Evolutionary conservation across 2,113 vertebrate genomes (phyloP).

Genomic region (Ameiurus melas): DNA sequence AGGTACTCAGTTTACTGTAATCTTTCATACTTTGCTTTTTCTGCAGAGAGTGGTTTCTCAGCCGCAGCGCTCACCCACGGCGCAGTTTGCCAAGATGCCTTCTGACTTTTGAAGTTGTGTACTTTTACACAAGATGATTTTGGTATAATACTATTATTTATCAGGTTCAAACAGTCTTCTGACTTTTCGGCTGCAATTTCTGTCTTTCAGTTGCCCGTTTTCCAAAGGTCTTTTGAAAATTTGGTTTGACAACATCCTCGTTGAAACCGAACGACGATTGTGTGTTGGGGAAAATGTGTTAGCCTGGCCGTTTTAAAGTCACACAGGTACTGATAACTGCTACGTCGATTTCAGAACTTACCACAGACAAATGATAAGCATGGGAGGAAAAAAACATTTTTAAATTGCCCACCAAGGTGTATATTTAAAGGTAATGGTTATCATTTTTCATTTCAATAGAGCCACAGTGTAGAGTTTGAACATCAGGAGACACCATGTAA

Average conservation of each 20-base stretch:
- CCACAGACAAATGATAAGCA: background rate
- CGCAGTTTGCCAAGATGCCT: background rate
- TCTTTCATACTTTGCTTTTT: background rate
- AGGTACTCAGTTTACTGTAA: background rate
- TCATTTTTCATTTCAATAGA: background rate
- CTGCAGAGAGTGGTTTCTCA: background rate
- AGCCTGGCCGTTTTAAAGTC: background rate
- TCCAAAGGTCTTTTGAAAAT: background rate
- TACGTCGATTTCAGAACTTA: background rate
- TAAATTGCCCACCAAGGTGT: background rate
- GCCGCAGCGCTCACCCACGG: background rate
- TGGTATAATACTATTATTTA: background rate
- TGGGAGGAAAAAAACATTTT: background rate
- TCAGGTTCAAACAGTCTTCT: background rate
- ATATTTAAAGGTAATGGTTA: background rate
- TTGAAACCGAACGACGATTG: background rate
- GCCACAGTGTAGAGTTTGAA: background rate
- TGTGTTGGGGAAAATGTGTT: background rate
- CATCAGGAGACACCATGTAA: background rate
- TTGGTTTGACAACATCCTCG: background rate
- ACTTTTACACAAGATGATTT: background rate
- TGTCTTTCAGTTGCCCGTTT: background rate
- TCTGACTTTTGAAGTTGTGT: background rate
- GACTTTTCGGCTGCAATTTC: background rate
- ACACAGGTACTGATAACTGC: background rate